Percentiles rank a stretch among this genome's conserved stretches.
These are phyloP conservation scores for Acanthopleura granulata DNA, from an alignment of 2,888 invertebrate species.

Conservation along the genomic window DNA sequence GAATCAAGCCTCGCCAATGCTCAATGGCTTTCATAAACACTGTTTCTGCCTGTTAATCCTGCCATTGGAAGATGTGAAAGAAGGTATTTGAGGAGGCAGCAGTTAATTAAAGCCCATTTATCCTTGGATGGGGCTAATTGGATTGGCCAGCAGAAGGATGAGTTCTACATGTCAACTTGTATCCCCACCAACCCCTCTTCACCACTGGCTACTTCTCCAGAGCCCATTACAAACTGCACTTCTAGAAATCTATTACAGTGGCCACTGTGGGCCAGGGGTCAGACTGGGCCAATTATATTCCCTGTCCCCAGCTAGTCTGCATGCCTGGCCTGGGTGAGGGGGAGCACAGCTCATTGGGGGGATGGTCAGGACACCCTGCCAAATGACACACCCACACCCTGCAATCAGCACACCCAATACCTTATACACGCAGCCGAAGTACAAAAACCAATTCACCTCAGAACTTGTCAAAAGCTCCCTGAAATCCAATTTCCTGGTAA, in stretches of 20 bases:
- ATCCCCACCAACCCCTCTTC: not conserved
- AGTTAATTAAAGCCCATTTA: conserved; percentile 16
- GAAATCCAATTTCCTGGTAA: conserved; percentile 16
- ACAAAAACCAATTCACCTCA: conserved; percentile 2
- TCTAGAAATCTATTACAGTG: conserved; percentile 7
- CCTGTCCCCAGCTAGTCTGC: not conserved
- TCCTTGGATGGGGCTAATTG: conserved; percentile 15
- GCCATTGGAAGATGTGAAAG: conserved; percentile 7
- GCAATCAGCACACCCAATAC: too few relatives aligned
- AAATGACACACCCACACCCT: too few relatives aligned
- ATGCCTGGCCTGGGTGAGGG: too few relatives aligned
- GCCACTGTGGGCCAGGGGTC: conserved; percentile 7
- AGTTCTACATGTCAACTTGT: conserved; percentile 1
- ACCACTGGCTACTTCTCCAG: too few relatives aligned
- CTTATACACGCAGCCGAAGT: too few relatives aligned
- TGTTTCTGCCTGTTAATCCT: not conserved
- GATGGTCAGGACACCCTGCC: too few relatives aligned
- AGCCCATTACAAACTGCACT: conserved; percentile 9
- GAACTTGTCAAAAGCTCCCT: conserved; percentile 10
- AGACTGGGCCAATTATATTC: not conserved
- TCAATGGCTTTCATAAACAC: conserved; percentile 12
- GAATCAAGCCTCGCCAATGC: not conserved
- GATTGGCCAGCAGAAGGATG: conserved; percentile 7
- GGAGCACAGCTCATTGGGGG: too few relatives aligned
- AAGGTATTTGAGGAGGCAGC: conserved; percentile 8